Evolutionary conservation across 2,113 vertebrate genomes (phyloP).

Genomic region (Strix uralensis): DNA sequence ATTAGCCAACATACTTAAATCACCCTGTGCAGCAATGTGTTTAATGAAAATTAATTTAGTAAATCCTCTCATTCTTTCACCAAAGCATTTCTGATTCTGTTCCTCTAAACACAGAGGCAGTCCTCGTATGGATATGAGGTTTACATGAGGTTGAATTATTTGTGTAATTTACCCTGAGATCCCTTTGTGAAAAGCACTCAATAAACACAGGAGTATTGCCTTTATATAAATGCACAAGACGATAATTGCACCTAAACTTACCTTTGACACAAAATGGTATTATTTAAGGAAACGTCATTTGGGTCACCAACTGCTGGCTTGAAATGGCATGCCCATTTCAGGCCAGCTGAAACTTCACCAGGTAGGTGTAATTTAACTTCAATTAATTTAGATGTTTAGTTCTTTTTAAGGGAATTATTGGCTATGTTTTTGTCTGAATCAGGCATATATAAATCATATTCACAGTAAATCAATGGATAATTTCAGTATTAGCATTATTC

Average conservation of each 20-base stretch:
- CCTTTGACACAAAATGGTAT: not conserved
- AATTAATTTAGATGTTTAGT: conserved; percentile 42
- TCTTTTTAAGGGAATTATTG: conserved; percentile 35
- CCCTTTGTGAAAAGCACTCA: not conserved
- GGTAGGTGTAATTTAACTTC: not conserved
- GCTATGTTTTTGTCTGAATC: conserved; percentile 39
- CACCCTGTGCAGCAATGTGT: not conserved
- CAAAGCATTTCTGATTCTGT: not conserved
- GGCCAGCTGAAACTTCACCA: not conserved
- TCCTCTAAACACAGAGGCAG: not conserved
- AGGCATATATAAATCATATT: not conserved
- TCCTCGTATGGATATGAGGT: not conserved
- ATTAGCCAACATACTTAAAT: not conserved
- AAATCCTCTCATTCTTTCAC: not conserved
- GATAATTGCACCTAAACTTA: not conserved
- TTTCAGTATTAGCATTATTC: conserved; percentile 41
- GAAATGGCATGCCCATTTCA: not conserved
- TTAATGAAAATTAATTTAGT: conserved; percentile 23
- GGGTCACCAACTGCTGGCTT: not conserved
- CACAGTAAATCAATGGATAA: conserved; percentile 15
- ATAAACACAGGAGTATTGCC: not conserved
- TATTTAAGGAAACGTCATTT: not conserved
- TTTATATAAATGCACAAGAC: not conserved
- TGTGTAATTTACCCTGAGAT: not conserved
- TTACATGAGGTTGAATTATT: conserved; percentile 6